Conservation (phyloP, 2,888 invertebrate genomes). For the Eilema depressum region DNA sequence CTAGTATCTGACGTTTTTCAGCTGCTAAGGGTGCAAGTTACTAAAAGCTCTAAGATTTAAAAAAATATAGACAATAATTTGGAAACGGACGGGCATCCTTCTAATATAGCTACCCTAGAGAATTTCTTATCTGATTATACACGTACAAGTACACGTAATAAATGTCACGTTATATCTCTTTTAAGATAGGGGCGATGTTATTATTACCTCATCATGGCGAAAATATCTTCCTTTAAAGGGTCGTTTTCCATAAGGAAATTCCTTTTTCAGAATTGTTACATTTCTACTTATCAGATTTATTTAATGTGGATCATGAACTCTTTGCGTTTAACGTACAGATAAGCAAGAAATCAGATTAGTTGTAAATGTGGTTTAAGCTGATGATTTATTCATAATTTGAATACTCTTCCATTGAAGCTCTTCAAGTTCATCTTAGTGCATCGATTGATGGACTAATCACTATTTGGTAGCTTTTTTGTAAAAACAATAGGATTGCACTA, state of each 20-base stretch:
- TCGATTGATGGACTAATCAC: background rate
- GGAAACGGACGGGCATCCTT: constrained; percentile 28
- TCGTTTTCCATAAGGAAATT: constrained; percentile 21
- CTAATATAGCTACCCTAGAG: constrained; percentile 68
- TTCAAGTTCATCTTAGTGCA: background rate
- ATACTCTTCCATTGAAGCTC: background rate
- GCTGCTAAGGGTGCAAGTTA: constrained; percentile 20
- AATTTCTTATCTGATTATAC: constrained; percentile 71
- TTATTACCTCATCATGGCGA: constrained; percentile 23
- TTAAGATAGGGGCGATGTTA: constrained; percentile 22
- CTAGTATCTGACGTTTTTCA: constrained; percentile 42
- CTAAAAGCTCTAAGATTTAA: background rate
- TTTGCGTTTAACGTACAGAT: background rate
- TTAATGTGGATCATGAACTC: constrained; percentile 8
- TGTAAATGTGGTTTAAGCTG: background rate
- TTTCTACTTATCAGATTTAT: constrained; percentile 23
- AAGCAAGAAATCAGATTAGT: background rate
- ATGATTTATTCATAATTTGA: background rate
- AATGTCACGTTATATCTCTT: constrained; percentile 55
- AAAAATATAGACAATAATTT: background rate
- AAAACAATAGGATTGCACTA: background rate
- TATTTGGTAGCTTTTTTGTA: too few relatives aligned
- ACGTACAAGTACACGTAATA: constrained; percentile 65
- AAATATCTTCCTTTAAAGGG: constrained; percentile 19
- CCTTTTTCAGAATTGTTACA: constrained; percentile 17